Percentiles rank a stretch among this genome's conserved stretches.
phyloP scores from a whole-genome alignment of 2,113 vertebrate species.

The Cranoglanis bouderius region DNA sequence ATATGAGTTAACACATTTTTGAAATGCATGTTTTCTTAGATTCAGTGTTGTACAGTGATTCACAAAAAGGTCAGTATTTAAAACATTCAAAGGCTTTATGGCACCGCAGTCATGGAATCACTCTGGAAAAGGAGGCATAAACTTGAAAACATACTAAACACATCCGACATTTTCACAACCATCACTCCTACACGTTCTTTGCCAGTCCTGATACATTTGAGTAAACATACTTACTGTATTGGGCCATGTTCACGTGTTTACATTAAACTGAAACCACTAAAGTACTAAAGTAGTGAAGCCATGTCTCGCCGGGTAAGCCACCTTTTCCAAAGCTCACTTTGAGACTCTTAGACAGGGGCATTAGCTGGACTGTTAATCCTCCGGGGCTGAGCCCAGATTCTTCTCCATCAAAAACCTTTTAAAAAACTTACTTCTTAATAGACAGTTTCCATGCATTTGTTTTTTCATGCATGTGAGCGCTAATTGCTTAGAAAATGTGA shows the following conservation, averaged over 20 bases:
- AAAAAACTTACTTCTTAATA: too few species aligned
- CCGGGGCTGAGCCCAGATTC: too few species aligned
- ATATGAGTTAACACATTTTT: background rate
- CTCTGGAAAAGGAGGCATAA: background rate
- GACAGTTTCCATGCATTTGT: too few species aligned
- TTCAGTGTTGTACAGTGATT: background rate
- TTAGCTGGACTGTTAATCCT: too few species aligned
- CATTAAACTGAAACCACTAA: background rate
- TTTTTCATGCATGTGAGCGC: too few species aligned
- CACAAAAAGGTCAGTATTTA: background rate
- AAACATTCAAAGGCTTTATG: background rate
- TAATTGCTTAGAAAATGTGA: too few species aligned
- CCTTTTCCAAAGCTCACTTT: background rate
- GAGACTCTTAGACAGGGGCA: background rate
- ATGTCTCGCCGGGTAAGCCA: background rate
- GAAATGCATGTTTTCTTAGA: background rate
- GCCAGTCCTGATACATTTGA: background rate
- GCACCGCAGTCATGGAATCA: background rate
- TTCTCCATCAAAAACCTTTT: too few species aligned
- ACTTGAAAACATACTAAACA: background rate
- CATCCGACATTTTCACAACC: background rate
- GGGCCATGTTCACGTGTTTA: background rate
- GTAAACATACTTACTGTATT: background rate
- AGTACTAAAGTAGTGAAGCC: background rate
- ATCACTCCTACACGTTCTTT: background rate